phyloP scores from a whole-genome alignment of 1,140 invertebrate genomes.

The Babylonia areolata region DNA sequence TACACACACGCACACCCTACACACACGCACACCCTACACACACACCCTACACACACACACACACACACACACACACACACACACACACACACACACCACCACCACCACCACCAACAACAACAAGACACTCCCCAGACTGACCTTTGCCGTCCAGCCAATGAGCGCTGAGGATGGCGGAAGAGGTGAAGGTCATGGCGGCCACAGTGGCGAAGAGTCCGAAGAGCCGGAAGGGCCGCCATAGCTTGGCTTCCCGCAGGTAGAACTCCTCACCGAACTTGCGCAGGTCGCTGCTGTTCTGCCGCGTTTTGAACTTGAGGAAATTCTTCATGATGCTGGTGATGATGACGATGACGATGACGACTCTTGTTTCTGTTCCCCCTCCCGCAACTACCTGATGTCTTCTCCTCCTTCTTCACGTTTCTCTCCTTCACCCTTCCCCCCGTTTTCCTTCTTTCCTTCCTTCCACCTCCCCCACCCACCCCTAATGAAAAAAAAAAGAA shows the following conservation, averaged over 20 bases:
- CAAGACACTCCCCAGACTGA: slow-evolving; percentile 41
- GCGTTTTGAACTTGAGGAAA: slow-evolving; percentile 70
- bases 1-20: too few species aligned
- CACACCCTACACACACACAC: too few species aligned
- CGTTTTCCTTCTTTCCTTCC: too few species aligned
- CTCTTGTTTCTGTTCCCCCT: not conserved
- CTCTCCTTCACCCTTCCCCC: slow-evolving; percentile 21
- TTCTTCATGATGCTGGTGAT: slow-evolving; percentile 79
- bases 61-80: not conserved
- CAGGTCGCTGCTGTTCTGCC: slow-evolving; percentile 59
- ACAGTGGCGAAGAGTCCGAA: slow-evolving; percentile 58
- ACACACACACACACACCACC: too few species aligned
- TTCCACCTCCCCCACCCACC: too few species aligned
- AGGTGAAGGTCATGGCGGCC: slow-evolving; percentile 53
- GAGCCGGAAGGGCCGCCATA: slow-evolving; percentile 65
- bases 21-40: too few species aligned
- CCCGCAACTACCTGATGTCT: not conserved
- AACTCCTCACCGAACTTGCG: slow-evolving; percentile 67
- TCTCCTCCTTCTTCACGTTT: slow-evolving; percentile 9
- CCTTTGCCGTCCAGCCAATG: slow-evolving; percentile 61
- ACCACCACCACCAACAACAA: not conserved
- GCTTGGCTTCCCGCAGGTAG: slow-evolving; percentile 62
- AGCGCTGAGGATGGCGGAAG: slow-evolving; percentile 53
- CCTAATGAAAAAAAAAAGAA: too few species aligned
- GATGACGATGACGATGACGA: too few species aligned